These are phyloP conservation scores for Euura lappo DNA, from an alignment of 1,140 invertebrate genomes.

Conservation along the genomic window DNA sequence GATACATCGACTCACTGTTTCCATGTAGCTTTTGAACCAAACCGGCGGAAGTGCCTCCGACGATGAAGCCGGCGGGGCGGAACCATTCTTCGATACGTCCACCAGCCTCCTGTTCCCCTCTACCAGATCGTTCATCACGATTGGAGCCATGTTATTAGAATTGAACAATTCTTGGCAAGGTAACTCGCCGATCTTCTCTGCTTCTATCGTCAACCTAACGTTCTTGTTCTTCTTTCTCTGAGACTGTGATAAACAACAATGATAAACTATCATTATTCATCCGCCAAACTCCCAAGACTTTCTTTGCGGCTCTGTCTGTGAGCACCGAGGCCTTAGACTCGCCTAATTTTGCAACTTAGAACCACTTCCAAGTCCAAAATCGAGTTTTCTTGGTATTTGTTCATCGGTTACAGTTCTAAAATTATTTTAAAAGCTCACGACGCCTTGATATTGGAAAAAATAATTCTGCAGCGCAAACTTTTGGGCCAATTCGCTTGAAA, in stretches of 20 bases:
- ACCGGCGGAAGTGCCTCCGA: conserved; percentile 10
- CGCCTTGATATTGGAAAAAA: too few relatives aligned
- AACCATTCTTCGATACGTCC: background rate
- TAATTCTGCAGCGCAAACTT: too few relatives aligned
- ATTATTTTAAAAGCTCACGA: too few relatives aligned
- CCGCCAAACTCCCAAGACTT: too few relatives aligned
- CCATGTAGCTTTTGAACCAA: conserved; percentile 31
- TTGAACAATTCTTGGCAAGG: background rate
- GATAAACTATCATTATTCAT: too few relatives aligned
- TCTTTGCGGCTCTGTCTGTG: too few relatives aligned
- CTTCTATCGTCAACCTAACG: background rate
- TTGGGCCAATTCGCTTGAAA: too few relatives aligned
- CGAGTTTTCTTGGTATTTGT: too few relatives aligned
- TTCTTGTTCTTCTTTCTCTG: conserved; percentile 2
- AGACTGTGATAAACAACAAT: background rate
- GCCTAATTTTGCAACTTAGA: too few relatives aligned
- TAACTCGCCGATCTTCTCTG: background rate
- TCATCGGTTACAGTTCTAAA: too few relatives aligned
- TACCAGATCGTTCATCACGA: background rate
- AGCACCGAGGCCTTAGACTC: too few relatives aligned
- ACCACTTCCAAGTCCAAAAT: too few relatives aligned
- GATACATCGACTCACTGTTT: conserved; percentile 18
- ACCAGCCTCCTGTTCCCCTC: background rate
- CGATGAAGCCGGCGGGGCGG: background rate
- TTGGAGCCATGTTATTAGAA: conserved; percentile 1